Percentiles rank a stretch among this genome's conserved stretches.
phyloP scores from a whole-genome alignment of 2,113 vertebrate genomes.

The Pseudorectes ferrugineus region DNA sequence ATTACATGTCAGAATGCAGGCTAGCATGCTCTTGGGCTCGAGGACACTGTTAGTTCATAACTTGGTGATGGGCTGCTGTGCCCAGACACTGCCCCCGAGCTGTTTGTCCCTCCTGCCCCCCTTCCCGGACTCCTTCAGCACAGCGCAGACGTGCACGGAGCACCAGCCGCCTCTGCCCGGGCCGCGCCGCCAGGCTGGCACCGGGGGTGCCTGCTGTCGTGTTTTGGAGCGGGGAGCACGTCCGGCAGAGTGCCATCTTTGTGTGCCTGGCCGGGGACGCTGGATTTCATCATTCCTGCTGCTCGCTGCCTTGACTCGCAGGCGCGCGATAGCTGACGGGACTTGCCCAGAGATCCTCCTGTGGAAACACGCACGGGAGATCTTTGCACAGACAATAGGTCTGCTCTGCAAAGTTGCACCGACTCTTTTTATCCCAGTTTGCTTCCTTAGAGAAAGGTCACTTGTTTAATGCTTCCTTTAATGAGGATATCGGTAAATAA shows the following conservation, averaged over 20 bases:
- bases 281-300: not conserved
- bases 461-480: not conserved
- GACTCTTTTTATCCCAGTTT: not conserved
- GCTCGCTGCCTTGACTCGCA: not conserved
- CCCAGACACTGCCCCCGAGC: not conserved
- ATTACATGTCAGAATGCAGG: not conserved
- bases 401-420: not conserved
- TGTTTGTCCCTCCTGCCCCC: not conserved
- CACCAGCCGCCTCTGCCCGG: not conserved
- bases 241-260: constrained; percentile 2
- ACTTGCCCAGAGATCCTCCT: constrained; percentile 27
- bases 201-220: not conserved
- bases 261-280: not conserved
- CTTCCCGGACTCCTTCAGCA: not conserved
- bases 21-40: not conserved
- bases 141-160: rapidly evolving
- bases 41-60: not conserved
- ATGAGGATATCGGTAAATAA: not conserved
- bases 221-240: not conserved
- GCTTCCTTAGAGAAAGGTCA: not conserved
- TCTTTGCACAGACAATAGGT: not conserved
- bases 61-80: not conserved
- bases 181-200: not conserved
- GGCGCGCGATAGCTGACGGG: not conserved
- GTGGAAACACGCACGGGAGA: not conserved